Percentiles rank a stretch among this genome's conserved stretches.
Evolutionary conservation across 2,797 vertebrate genomes (phyloP).

Genomic region (Paramormyrops hopkinsi): DNA sequence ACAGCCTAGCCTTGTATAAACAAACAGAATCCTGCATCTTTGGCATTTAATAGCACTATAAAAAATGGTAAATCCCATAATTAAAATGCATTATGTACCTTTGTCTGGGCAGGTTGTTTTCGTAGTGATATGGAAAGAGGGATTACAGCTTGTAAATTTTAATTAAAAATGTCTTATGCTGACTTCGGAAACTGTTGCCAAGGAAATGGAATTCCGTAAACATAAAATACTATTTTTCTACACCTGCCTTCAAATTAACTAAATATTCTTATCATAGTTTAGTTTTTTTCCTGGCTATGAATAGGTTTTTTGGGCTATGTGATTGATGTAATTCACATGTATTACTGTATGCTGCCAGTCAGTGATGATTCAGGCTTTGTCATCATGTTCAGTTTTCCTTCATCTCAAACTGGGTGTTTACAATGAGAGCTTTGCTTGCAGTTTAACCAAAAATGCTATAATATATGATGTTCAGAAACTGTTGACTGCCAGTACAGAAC

Average conservation of each 20-base stretch:
- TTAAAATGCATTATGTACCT: constrained; percentile 1
- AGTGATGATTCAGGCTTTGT: not conserved
- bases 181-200: not conserved
- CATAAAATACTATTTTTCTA: not conserved
- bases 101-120: not conserved
- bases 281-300: not conserved
- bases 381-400: not conserved
- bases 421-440: not conserved
- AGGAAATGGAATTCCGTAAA: not conserved
- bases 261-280: not conserved
- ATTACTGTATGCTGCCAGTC: not conserved
- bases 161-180: not conserved
- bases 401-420: not conserved
- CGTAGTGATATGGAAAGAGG: not conserved
- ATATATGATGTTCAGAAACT: not conserved
- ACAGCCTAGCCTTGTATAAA: not conserved
- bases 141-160: constrained; percentile 2
- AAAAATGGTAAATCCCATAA: not conserved
- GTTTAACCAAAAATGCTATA: not conserved
- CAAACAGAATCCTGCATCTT: not conserved
- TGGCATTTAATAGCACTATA: not conserved
- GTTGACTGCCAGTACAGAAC: not conserved
- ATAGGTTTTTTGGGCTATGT: not conserved
- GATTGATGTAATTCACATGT: not conserved
- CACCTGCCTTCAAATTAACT: not conserved